Evolutionary conservation across 2,797 vertebrate genomes (phyloP).

Genomic region (Moxostoma hubbsi): DNA sequence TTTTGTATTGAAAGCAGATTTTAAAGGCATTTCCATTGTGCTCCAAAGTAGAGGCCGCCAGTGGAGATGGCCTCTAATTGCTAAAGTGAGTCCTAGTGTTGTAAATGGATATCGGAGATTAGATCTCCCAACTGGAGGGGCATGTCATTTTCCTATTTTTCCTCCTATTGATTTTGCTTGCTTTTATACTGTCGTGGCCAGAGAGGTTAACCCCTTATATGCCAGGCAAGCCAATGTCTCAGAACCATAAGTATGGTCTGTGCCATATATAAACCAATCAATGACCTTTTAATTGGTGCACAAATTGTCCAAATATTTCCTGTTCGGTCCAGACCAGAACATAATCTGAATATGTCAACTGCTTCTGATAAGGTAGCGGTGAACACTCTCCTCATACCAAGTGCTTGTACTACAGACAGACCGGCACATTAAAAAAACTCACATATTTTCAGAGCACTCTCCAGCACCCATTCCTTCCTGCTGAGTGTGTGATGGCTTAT

Average conservation of each 20-base stretch:
- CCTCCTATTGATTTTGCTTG: slow-evolving; percentile 82
- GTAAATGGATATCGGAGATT: slow-evolving; percentile 85
- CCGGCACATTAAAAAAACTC: slow-evolving; percentile 21
- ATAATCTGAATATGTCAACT: slow-evolving; percentile 24
- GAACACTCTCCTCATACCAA: not conserved
- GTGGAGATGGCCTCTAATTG: slow-evolving; percentile 61
- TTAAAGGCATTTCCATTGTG: slow-evolving; percentile 56
- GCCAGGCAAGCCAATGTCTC: slow-evolving; percentile 63
- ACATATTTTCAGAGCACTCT: slow-evolving; percentile 10
- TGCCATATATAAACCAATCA: slow-evolving; percentile 36
- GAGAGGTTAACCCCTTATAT: slow-evolving; percentile 70
- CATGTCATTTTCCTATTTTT: slow-evolving; percentile 85
- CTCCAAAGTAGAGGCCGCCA: slow-evolving; percentile 57
- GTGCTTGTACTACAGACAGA: not conserved
- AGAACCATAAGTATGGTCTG: slow-evolving; percentile 62
- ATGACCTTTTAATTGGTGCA: slow-evolving; percentile 49
- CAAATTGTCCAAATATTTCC: slow-evolving; percentile 22
- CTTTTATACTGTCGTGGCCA: slow-evolving; percentile 79
- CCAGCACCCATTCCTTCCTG: slow-evolving; percentile 46
- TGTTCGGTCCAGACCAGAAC: slow-evolving; percentile 14
- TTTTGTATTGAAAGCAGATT: slow-evolving; percentile 59
- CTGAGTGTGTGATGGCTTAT: slow-evolving; percentile 55
- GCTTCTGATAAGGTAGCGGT: slow-evolving; percentile 31
- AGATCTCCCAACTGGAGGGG: slow-evolving; percentile 84
- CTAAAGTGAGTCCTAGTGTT: slow-evolving; percentile 71